These are phyloP conservation scores for Epizoanthus illoricatus DNA, from an alignment of 92 coral and sea anemone genomes.

Conservation along the genomic window DNA sequence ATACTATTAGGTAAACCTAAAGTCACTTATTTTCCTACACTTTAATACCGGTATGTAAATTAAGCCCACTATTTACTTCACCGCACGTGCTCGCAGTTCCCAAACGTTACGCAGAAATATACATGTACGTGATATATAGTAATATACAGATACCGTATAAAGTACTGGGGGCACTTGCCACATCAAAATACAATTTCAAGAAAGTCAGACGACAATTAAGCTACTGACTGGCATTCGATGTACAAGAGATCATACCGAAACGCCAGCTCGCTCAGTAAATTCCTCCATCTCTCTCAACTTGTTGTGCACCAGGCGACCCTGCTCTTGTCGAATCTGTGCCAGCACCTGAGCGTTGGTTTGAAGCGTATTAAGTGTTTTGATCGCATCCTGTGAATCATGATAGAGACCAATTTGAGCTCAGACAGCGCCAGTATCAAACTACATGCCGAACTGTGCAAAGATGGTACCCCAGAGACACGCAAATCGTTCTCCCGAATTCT, in stretches of 20 bases:
- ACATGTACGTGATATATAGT: no score
- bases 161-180: no score
- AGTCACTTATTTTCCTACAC: no score
- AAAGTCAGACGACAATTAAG: not conserved
- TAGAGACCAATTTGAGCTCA: not conserved
- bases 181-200: not conserved
- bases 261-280: conserved; percentile 87
- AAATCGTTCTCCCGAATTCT: no score
- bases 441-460: no score
- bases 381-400: conserved; percentile 74
- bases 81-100: no score
- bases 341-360: conserved; percentile 93
- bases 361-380: conserved; percentile 85
- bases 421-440: not conserved
- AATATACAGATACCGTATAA: no score
- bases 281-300: conserved; percentile 70
- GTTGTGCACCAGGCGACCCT: conserved; percentile 67
- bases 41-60: no score
- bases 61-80: no score
- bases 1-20: no score
- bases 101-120: no score
- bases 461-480: no score
- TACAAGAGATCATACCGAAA: conserved; percentile 62
- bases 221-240: not conserved
- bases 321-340: conserved; percentile 74